Evolutionary conservation across 2,113 vertebrate species (phyloP).

Genomic region (Papio anubis): DNA sequence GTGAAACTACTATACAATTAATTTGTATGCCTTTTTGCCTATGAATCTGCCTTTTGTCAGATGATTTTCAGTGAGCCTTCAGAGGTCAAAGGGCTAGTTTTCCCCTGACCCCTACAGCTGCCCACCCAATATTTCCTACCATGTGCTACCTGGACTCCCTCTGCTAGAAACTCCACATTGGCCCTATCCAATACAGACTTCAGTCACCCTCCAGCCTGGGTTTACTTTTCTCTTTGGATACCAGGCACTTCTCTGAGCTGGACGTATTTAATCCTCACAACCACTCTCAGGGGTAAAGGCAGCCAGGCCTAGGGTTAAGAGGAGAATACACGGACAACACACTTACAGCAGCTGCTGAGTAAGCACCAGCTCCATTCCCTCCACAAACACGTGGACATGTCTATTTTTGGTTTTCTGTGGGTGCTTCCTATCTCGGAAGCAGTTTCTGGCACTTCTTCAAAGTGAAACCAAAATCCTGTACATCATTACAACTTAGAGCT

Average conservation of each 20-base stretch:
- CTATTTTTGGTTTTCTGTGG: neutral
- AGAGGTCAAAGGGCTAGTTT: neutral
- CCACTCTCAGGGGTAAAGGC: too few species aligned
- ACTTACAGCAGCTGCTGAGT: neutral
- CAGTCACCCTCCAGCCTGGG: neutral
- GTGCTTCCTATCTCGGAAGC: neutral
- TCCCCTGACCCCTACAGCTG: neutral
- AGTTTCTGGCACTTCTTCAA: neutral
- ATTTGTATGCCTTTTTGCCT: neutral
- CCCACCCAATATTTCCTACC: neutral
- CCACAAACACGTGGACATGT: fast-evolving
- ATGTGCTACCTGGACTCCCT: neutral
- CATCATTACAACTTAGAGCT: neutral
- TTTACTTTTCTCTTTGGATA: neutral
- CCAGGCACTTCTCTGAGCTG: neutral
- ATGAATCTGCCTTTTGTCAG: neutral
- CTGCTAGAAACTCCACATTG: neutral
- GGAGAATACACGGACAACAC: neutral
- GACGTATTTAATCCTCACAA: neutral
- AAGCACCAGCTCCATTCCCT: neutral
- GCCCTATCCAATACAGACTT: neutral
- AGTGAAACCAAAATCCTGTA: slow-evolving; percentile 38
- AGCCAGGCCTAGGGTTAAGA: neutral
- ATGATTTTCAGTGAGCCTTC: neutral
- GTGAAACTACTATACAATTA: neutral